Evolutionary conservation across 2,113 vertebrate species (phyloP).

Genomic region (Psittacula cyanocephala): DNA sequence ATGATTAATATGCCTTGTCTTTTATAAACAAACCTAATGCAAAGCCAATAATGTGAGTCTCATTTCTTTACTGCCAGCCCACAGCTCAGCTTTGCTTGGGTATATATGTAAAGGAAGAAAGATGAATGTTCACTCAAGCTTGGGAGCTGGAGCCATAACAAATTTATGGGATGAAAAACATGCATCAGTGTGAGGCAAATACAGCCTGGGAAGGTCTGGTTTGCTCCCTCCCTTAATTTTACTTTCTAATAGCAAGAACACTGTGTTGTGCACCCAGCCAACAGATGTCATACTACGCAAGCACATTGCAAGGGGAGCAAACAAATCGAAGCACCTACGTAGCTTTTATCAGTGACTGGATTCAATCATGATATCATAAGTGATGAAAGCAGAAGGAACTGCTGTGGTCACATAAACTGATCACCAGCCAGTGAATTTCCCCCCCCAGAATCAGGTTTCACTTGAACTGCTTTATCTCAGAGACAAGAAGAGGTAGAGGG

Average conservation of each 20-base stretch:
- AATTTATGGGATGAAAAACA: constrained; percentile 40
- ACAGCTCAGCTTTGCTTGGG: constrained; percentile 17
- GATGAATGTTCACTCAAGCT: constrained; percentile 58
- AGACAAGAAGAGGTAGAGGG: not conserved
- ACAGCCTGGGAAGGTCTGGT: not conserved
- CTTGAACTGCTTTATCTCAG: not conserved
- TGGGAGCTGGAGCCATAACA: constrained; percentile 29
- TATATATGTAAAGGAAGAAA: constrained; percentile 36
- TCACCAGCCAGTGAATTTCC: not conserved
- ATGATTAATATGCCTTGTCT: constrained; percentile 74
- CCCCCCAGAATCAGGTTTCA: not conserved
- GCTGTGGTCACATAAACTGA: not conserved
- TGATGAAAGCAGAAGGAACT: not conserved
- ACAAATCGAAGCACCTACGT: not conserved
- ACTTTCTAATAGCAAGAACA: not conserved
- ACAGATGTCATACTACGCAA: not conserved
- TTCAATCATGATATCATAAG: not conserved
- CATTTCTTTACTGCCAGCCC: constrained; percentile 54
- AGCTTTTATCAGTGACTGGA: not conserved
- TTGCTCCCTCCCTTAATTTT: not conserved
- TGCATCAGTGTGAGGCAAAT: not conserved
- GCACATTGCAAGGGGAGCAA: not conserved
- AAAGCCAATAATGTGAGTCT: constrained; percentile 68
- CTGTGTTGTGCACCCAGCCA: not conserved
- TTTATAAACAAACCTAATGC: constrained; percentile 73